phyloP scores from a whole-genome alignment of 2,113 vertebrate genomes.

The Neomonachus schauinslandi region DNA sequence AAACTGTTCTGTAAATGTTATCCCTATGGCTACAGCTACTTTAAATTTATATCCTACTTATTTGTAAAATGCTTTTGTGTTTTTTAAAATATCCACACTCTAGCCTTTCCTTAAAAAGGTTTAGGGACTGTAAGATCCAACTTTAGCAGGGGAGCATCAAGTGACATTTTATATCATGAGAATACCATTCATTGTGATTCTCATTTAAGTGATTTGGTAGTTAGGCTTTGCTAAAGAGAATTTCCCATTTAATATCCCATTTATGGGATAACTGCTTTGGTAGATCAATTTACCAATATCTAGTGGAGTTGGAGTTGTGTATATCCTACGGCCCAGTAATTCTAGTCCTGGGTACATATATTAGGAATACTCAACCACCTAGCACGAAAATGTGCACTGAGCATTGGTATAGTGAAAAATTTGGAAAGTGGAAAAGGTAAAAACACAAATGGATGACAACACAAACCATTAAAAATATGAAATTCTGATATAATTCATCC shows the following conservation, averaged over 20 bases:
- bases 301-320: neutral
- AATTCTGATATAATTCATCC: neutral
- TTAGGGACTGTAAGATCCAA: neutral
- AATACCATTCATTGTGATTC: conserved; percentile 71
- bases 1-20: neutral
- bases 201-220: conserved; percentile 78
- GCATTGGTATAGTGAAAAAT: neutral
- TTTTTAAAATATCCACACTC: neutral
- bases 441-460: neutral
- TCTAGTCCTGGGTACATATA: neutral
- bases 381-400: neutral
- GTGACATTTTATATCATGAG: conserved; percentile 52
- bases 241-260: neutral
- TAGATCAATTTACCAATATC: neutral
- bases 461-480: neutral
- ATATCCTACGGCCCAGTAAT: neutral
- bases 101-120: conserved; percentile 73
- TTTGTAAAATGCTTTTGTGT: conserved; percentile 31
- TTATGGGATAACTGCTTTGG: neutral
- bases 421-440: neutral
- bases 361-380: neutral
- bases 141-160: conserved; percentile 63
- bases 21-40: neutral
- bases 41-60: neutral
- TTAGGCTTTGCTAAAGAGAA: conserved; percentile 66